Conservation (phyloP, 2,888 invertebrate genomes). For the Ischnura elegans region DNA sequence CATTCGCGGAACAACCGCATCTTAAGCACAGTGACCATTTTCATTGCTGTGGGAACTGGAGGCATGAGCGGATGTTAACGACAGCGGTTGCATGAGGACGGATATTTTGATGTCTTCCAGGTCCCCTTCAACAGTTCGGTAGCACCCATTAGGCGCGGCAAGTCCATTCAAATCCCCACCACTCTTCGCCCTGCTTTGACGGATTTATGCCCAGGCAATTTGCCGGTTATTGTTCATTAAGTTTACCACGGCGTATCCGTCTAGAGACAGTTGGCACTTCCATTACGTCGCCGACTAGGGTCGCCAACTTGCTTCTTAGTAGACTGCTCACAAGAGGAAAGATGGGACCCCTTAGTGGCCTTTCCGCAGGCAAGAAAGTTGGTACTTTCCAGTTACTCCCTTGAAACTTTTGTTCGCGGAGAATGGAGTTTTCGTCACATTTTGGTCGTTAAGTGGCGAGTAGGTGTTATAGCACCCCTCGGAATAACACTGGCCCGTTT, state of each 20-base stretch:
- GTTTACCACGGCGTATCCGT: neutral
- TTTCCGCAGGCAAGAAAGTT: neutral
- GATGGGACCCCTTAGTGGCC: constrained; percentile 20
- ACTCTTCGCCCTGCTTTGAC: neutral
- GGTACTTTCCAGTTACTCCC: neutral
- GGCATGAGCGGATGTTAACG: neutral
- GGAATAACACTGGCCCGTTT: neutral
- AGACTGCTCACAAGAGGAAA: neutral
- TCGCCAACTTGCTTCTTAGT: neutral
- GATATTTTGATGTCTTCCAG: neutral
- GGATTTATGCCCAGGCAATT: neutral
- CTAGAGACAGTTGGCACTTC: constrained; percentile 21
- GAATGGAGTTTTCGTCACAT: constrained; percentile 20
- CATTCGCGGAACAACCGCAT: neutral
- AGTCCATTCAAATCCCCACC: neutral
- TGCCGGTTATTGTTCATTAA: constrained; percentile 15
- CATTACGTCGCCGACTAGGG: neutral
- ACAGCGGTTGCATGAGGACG: neutral
- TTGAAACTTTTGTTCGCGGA: neutral
- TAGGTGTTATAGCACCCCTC: neutral
- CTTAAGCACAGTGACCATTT: neutral
- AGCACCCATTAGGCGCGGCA: neutral
- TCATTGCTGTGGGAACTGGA: neutral
- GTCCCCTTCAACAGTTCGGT: neutral
- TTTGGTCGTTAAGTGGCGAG: neutral